Base-by-base conservation (phyloP, 2,888 invertebrate genomes). In the Lasioglossum figueresi region DNA sequence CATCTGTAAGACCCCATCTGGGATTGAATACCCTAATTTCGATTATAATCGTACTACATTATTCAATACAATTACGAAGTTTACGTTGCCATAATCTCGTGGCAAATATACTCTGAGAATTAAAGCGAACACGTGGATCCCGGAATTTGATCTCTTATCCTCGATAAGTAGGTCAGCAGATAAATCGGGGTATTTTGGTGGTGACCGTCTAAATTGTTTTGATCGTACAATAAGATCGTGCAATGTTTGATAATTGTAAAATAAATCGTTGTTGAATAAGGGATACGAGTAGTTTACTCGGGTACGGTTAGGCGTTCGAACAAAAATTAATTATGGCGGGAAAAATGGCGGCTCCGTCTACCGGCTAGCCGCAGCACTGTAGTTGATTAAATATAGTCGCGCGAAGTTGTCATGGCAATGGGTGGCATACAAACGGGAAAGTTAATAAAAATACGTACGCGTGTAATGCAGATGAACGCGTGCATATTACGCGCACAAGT, bases 391-490 rank as follows among this genome's bases (percentile, higher is more conserved):
- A 10, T 8, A 34, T 10, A 31, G 10, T 14, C 19, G 8, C 19
- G 19, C 19, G 31, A 40, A 70, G 70, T 83, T 75, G 27, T 68
- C 70, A 83, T 84, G 66, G 56, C 71, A 76, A 84, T 79, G 63
- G 34, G 8, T 14, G 19, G 4, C 0, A 76, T 73, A 85, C 85
- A 81, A 78, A 76, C 52, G 16, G 19, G 40, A 14, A 56, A 72
- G 43, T 72, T 79, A 79, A 80, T 72, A 83, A 71, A 79, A 71
- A 59, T 59, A 79, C 27, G 31, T 12, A 63, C 3, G 34, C 16
- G 19, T 68, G 27, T 48, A 43, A 23, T 37, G 34, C 70, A 68
- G 37, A 56, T 66, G n/a, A 31, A 81, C 37, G 16, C 14, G 63
- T 74, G 34, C 19, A 71, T 56, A 34, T 68, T 73, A 23, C 27